Evolutionary conservation across 2,113 vertebrate genomes (phyloP).

Genomic region (Prionailurus viverrinus): DNA sequence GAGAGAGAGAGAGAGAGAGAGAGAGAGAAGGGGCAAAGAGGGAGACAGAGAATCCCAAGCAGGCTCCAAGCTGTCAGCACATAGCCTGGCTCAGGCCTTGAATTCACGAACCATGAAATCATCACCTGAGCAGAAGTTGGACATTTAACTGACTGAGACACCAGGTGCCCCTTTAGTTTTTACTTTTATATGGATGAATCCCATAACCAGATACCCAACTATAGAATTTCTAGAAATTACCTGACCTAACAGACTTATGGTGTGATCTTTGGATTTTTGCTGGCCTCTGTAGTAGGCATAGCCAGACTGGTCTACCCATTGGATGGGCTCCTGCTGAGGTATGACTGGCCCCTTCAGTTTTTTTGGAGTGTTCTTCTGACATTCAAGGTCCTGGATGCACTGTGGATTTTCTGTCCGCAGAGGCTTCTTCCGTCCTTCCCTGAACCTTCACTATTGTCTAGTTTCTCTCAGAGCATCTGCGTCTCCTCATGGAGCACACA

Average conservation of each 20-base stretch:
- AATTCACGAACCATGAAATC: too few relatives aligned
- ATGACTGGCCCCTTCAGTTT: background rate
- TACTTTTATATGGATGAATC: background rate
- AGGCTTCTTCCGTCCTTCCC: background rate
- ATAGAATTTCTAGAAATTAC: background rate
- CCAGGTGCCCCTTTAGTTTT: background rate
- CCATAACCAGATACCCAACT: background rate
- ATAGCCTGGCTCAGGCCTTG: too few relatives aligned
- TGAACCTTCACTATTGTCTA: background rate
- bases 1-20: too few relatives aligned
- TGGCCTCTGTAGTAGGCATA: background rate
- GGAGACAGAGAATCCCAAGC: too few relatives aligned
- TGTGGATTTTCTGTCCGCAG: background rate
- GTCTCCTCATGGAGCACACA: background rate
- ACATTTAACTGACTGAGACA: too few relatives aligned
- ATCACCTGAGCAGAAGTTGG: too few relatives aligned
- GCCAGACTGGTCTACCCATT: background rate
- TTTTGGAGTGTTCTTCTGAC: background rate
- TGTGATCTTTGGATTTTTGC: background rate
- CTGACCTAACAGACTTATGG: background rate
- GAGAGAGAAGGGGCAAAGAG: too few relatives aligned
- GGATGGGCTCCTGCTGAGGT: background rate
- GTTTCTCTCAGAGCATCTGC: background rate
- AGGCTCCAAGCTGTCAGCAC: too few relatives aligned
- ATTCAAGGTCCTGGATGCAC: background rate